These are phyloP conservation scores for Parasteatoda tepidariorum DNA, from an alignment of 1,140 invertebrate species.

Conservation along the genomic window DNA sequence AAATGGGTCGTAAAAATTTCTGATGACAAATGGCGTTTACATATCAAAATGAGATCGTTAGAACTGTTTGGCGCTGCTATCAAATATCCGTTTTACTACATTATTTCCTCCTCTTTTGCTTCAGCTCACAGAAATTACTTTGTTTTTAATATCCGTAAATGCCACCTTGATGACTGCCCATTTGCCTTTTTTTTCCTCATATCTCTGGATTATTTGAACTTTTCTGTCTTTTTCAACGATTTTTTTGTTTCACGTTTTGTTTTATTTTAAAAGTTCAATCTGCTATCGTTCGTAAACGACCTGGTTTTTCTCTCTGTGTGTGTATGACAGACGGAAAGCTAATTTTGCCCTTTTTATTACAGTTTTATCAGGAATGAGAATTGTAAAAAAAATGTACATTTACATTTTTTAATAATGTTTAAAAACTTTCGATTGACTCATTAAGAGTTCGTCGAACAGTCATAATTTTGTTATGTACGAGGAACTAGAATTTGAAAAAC, in stretches of 20 bases:
- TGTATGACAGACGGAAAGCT: not conserved
- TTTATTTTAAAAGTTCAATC: constrained; percentile 49
- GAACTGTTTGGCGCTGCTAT: constrained; percentile 42
- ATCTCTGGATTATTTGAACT: constrained; percentile 10
- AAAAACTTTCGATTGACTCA: not conserved
- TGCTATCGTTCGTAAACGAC: constrained; percentile 55
- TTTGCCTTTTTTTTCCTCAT: constrained; percentile 13
- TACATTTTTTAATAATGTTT: not conserved
- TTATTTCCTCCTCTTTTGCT: constrained; percentile 51
- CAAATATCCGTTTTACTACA: constrained; percentile 60
- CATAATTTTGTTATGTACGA: too few species aligned
- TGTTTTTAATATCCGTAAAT: constrained; percentile 58
- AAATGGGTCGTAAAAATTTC: constrained; percentile 57
- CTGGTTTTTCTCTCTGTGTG: not conserved
- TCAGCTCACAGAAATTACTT: constrained; percentile 50
- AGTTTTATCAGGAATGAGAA: constrained; percentile 16
- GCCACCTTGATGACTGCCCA: constrained; percentile 45
- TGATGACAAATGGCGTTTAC: constrained; percentile 59
- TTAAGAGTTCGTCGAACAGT: too few species aligned
- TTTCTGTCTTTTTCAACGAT: not conserved
- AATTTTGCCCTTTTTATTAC: constrained; percentile 51
- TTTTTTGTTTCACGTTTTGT: not conserved
- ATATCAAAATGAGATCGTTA: constrained; percentile 60
- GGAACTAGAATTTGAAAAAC: too few species aligned
- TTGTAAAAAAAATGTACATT: not conserved